These are phyloP conservation scores for Chalcosyrphus nemorum DNA, from an alignment of 2,888 invertebrate genomes.

Conservation along the genomic window DNA sequence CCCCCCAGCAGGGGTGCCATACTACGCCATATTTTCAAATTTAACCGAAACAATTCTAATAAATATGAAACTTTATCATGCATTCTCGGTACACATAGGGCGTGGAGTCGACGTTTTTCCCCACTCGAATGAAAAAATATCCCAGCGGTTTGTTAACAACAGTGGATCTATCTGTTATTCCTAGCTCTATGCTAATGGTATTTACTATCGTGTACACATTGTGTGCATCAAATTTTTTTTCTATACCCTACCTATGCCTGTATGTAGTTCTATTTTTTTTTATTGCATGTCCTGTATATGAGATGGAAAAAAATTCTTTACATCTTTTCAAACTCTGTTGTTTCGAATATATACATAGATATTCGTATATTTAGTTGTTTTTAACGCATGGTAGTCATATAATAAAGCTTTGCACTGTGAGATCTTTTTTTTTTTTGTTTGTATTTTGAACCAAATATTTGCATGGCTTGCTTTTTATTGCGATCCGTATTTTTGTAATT, in stretches of 20 bases:
- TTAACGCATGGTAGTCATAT: background rate
- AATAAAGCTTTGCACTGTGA: background rate
- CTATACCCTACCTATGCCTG: constrained; percentile 20
- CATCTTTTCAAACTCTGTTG: background rate
- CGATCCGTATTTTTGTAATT: background rate
- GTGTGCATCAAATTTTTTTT: constrained; percentile 57
- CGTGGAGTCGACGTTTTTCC: constrained; percentile 82
- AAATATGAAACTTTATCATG: constrained; percentile 72
- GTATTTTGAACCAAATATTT: background rate
- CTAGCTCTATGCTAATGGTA: constrained; percentile 82
- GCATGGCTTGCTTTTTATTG: background rate
- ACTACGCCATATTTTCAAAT: constrained; percentile 49
- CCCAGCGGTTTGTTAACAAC: constrained; percentile 82
- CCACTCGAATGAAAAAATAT: constrained; percentile 82
- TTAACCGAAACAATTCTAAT: constrained; percentile 60
- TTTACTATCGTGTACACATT: constrained; percentile 69
- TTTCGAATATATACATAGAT: background rate
- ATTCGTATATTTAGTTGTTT: background rate
- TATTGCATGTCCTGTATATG: constrained; percentile 46
- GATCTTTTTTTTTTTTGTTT: background rate
- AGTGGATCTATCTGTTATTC: constrained; percentile 81
- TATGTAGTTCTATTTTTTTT: background rate
- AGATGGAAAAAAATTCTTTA: constrained; percentile 8
- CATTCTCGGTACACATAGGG: constrained; percentile 76
- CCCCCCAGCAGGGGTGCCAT: constrained; percentile 14